Evolutionary conservation across 23 tunicate genomes (phyloP).

Genomic region (Clavelina lepadiformis): DNA sequence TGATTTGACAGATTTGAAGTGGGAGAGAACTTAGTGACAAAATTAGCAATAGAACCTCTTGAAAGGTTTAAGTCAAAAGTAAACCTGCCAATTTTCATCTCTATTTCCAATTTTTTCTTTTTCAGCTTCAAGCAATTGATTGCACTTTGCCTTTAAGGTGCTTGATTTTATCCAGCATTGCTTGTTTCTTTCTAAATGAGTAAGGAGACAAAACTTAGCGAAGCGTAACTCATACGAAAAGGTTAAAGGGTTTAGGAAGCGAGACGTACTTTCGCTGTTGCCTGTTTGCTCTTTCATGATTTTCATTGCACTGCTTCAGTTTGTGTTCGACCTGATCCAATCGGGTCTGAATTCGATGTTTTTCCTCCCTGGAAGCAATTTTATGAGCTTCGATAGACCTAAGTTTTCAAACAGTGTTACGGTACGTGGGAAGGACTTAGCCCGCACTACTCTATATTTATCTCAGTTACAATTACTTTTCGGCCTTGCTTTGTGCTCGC

Average conservation of each 20-base stretch:
- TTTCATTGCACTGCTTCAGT: slow-evolving; percentile 16
- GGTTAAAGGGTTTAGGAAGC: not conserved
- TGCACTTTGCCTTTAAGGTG: slow-evolving; percentile 42
- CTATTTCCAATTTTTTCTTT: slow-evolving; percentile 75
- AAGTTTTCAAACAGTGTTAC: too few species aligned
- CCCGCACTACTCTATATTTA: too few species aligned
- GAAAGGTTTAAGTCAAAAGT: too few species aligned
- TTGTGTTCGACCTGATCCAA: slow-evolving; percentile 62
- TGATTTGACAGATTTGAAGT: too few species aligned
- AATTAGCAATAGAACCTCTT: too few species aligned
- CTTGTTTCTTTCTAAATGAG: slow-evolving; percentile 32
- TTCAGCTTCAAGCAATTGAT: slow-evolving; percentile 60
- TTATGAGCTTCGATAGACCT: slow-evolving; percentile 40
- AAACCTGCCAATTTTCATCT: slow-evolving; percentile 75
- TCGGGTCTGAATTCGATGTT: slow-evolving; percentile 55
- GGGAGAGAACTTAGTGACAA: too few species aligned
- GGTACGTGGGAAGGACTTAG: too few species aligned
- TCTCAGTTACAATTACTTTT: too few species aligned
- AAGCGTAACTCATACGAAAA: too few species aligned
- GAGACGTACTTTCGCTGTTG: slow-evolving; percentile 53
- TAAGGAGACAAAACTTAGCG: too few species aligned
- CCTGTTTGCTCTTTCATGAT: slow-evolving; percentile 25
- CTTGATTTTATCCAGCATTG: slow-evolving; percentile 46
- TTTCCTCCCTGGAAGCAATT: slow-evolving; percentile 63
- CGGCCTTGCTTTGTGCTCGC: slow-evolving; percentile 43